Evolutionary conservation across 1,140 invertebrate genomes (phyloP).

Genomic region (Chironomus striatipennis): DNA sequence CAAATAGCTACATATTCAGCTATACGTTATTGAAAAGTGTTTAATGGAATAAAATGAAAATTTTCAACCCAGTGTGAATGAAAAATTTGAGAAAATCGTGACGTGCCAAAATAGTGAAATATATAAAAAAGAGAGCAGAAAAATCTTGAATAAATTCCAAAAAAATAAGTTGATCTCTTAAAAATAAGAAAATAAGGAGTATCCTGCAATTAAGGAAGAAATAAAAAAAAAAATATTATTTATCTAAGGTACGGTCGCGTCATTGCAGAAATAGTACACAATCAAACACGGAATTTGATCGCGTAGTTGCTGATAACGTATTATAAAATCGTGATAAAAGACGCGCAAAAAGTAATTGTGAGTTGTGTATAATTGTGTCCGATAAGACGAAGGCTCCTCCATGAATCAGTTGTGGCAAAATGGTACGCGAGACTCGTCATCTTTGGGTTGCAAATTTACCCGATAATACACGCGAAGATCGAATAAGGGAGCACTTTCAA

Average conservation of each 20-base stretch:
- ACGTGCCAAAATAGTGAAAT: constrained; percentile 6
- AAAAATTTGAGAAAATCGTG: not conserved
- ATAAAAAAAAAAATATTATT: not conserved
- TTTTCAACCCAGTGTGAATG: not conserved
- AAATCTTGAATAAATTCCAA: constrained; percentile 14
- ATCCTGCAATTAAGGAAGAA: no score
- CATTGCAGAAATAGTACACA: not conserved
- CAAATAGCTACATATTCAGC: not conserved
- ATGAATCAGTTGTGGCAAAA: constrained; percentile 53
- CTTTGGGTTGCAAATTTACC: constrained; percentile 99
- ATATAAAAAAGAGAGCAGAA: not conserved
- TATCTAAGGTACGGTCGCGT: constrained; percentile 14
- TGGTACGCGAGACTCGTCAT: constrained; percentile 99
- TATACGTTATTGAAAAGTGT: not conserved
- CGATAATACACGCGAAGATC: constrained; percentile 94
- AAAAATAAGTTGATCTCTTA: constrained; percentile 5
- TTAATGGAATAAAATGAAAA: not conserved
- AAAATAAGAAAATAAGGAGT: not conserved
- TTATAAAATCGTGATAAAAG: constrained; percentile 8
- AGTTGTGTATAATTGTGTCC: not conserved
- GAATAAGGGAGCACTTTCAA: constrained; percentile 94
- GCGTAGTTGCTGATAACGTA: no score
- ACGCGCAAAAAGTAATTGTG: constrained; percentile 16
- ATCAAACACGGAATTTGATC: no score
- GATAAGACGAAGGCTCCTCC: constrained; percentile 30